Evolutionary conservation across 2,113 vertebrate species (phyloP).

Genomic region (Hucho hucho): DNA sequence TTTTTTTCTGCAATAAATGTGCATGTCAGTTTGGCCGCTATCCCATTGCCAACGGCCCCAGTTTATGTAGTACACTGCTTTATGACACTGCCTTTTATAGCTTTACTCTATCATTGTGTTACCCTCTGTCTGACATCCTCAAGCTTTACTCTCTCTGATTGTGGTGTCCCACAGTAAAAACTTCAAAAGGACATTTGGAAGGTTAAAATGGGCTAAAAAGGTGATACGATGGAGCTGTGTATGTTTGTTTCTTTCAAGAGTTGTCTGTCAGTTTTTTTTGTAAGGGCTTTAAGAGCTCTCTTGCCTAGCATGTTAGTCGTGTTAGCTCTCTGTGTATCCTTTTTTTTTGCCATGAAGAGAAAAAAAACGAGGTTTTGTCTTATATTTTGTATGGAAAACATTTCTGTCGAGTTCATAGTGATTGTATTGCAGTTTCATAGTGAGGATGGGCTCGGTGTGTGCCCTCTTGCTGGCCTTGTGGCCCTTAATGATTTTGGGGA

Average conservation of each 20-base stretch:
- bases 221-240: constrained; percentile 7
- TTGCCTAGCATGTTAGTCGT: neutral
- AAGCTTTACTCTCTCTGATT: neutral
- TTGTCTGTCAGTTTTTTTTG: constrained; percentile 52
- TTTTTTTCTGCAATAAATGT: constrained; percentile 25
- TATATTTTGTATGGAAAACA: too few species aligned
- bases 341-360: neutral
- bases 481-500: neutral
- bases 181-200: neutral
- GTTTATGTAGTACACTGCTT: neutral
- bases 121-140: neutral
- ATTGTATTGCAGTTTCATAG: neutral
- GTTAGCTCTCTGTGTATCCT: neutral
- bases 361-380: too few species aligned
- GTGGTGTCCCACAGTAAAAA: neutral
- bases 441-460: neutral
- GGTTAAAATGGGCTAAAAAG: constrained; percentile 4
- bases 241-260: constrained; percentile 37
- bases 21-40: constrained; percentile 46
- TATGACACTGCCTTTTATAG: neutral
- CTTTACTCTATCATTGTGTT: constrained; percentile 2
- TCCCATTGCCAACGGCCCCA: constrained; percentile 3
- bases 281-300: constrained; percentile 38
- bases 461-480: neutral
- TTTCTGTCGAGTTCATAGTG: too few species aligned